A percentile compares a stretch with the other conserved stretches of the same genome.
Conservation (phyloP, 2,797 vertebrate species). For the Apogon hyalosoma region DNA sequence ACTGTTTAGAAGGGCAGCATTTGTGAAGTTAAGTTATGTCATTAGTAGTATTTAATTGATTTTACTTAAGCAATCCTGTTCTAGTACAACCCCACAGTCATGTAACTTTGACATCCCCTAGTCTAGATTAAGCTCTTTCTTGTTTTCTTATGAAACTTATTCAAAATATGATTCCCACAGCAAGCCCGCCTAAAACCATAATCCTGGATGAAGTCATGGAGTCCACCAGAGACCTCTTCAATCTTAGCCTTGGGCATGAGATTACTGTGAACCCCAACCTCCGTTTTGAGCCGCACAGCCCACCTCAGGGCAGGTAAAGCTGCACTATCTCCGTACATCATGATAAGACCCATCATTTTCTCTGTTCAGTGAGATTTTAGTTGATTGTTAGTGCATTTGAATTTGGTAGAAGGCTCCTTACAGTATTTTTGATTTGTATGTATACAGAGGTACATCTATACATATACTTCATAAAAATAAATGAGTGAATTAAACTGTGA, state of each 20-base stretch:
- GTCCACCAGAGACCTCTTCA: slow-evolving; percentile 87
- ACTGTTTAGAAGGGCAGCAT: background rate
- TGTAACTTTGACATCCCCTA: background rate
- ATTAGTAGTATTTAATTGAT: background rate
- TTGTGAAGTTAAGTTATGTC: background rate
- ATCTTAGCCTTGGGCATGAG: slow-evolving; percentile 91
- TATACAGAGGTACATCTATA: background rate
- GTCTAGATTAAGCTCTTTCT: background rate
- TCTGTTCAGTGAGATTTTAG: background rate
- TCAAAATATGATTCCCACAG: slow-evolving; percentile 67
- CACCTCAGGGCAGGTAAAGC: slow-evolving; percentile 88
- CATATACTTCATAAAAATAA: too few relatives aligned
- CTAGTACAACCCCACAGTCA: background rate
- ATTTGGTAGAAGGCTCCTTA: too few relatives aligned
- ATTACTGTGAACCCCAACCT: slow-evolving; percentile 90
- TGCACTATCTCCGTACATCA: background rate
- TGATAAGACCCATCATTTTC: too few relatives aligned
- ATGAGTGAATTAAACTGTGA: too few relatives aligned
- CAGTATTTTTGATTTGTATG: background rate
- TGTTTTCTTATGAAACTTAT: background rate
- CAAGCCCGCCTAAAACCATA: slow-evolving; percentile 89
- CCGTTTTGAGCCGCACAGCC: slow-evolving; percentile 82
- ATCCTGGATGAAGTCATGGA: slow-evolving; percentile 93
- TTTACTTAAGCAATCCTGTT: background rate
- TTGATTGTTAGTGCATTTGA: background rate